phyloP scores from a whole-genome alignment of 53 echinoderm and acorn worm species.

The Crossaster papposus region DNA sequence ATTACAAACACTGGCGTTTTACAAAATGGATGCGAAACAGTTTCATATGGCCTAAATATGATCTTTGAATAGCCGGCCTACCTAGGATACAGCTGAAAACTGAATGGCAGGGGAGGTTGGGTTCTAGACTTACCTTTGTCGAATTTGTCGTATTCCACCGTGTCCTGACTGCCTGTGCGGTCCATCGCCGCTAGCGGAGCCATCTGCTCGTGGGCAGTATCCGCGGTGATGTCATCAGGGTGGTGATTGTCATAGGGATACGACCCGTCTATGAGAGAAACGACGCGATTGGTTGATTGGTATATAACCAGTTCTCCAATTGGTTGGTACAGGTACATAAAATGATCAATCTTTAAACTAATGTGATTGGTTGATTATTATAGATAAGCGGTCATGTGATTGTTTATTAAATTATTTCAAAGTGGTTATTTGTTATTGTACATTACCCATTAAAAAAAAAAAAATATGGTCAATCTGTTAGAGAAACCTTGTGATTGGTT shows the following conservation, averaged over 20 bases:
- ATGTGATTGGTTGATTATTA: background rate
- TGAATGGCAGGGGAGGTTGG: background rate
- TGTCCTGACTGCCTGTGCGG: slow-evolving; percentile 62
- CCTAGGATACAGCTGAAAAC: background rate
- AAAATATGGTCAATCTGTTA: background rate
- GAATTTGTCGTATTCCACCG: slow-evolving; percentile 45
- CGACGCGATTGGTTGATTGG: slow-evolving; percentile 20
- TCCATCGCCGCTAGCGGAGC: slow-evolving; percentile 50
- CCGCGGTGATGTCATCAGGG: slow-evolving; percentile 50
- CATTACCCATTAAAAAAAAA: no score
- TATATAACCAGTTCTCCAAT: background rate
- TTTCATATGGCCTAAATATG: no score
- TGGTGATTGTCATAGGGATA: slow-evolving; percentile 29
- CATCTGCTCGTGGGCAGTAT: slow-evolving; percentile 49
- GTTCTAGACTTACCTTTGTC: slow-evolving; percentile 45
- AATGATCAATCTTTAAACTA: background rate
- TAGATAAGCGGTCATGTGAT: background rate
- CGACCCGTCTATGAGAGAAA: background rate
- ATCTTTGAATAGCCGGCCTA: background rate
- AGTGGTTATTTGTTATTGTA: background rate
- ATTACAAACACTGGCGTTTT: background rate
- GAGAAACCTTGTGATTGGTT: slow-evolving; percentile 8
- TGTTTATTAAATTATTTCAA: background rate
- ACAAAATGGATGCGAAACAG: no score
- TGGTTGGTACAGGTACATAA: background rate